Conservation (phyloP, 2,797 vertebrate species). For the Acanthis flammea region DNA sequence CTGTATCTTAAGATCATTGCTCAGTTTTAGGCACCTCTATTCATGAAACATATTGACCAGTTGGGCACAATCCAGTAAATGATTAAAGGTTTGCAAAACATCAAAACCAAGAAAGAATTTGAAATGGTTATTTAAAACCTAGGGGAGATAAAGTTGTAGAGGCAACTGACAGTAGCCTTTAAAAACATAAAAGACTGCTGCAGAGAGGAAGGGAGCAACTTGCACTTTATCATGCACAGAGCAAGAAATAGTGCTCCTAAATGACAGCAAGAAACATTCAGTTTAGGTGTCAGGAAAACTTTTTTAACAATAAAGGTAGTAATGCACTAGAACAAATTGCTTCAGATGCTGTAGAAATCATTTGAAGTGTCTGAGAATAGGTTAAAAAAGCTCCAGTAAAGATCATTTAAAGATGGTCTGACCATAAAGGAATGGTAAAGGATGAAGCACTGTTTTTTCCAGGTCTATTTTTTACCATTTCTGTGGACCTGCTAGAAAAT, state of each 20-base stretch:
- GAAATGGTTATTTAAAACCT: background rate
- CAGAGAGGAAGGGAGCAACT: background rate
- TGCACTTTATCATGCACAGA: background rate
- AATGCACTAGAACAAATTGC: background rate
- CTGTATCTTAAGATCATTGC: background rate
- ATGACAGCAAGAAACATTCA: background rate
- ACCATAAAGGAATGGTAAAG: background rate
- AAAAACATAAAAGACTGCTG: background rate
- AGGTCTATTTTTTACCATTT: background rate
- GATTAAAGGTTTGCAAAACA: background rate
- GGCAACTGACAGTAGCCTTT: background rate
- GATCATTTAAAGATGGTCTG: background rate
- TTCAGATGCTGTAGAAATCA: background rate
- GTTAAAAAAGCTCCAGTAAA: background rate
- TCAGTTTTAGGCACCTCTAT: background rate
- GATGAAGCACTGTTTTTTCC: background rate
- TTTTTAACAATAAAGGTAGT: background rate
- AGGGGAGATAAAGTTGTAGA: background rate
- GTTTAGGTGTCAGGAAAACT: background rate
- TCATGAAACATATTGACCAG: background rate
- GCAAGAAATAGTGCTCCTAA: background rate
- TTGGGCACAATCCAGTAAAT: background rate
- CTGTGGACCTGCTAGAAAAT: background rate
- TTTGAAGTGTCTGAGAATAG: background rate
- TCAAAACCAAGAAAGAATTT: background rate